These are phyloP conservation scores for Hecatera dysodea DNA, from an alignment of 2,888 invertebrate genomes.

Conservation along the genomic window DNA sequence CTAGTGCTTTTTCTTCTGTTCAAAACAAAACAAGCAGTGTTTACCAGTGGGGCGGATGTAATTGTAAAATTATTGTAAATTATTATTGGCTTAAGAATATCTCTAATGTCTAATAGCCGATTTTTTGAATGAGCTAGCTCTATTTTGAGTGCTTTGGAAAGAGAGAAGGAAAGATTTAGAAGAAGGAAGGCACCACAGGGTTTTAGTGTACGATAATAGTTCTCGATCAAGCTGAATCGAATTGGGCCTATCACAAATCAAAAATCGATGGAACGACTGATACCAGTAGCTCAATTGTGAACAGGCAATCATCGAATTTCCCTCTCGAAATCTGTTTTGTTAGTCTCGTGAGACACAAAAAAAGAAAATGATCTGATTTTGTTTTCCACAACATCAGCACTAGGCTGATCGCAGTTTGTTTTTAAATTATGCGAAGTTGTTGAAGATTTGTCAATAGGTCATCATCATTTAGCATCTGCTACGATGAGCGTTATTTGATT, in stretches of 20 bases:
- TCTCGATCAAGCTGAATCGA: no score
- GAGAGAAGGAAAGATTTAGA: not conserved
- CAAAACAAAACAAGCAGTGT: not conserved
- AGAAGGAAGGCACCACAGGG: no score
- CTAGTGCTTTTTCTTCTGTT: constrained; percentile 4
- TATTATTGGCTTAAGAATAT: not conserved
- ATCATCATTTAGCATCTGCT: no score
- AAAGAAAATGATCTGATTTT: not conserved
- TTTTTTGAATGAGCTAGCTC: no score
- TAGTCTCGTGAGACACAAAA: not conserved
- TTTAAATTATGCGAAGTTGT: not conserved
- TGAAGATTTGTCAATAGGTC: not conserved
- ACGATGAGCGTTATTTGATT: no score
- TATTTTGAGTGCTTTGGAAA: not conserved
- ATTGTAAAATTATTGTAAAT: not conserved
- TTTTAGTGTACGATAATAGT: no score
- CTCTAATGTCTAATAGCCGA: no score
- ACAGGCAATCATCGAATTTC: not conserved
- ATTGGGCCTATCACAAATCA: no score
- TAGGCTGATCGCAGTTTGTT: not conserved
- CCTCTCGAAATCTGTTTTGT: not conserved
- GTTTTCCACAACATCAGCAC: not conserved
- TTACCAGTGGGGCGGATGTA: not conserved
- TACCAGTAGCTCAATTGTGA: not conserved
- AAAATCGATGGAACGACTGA: no score